These are phyloP conservation scores for Oryctes rhinoceros DNA, from an alignment of 1,140 invertebrate species.

Conservation along the genomic window DNA sequence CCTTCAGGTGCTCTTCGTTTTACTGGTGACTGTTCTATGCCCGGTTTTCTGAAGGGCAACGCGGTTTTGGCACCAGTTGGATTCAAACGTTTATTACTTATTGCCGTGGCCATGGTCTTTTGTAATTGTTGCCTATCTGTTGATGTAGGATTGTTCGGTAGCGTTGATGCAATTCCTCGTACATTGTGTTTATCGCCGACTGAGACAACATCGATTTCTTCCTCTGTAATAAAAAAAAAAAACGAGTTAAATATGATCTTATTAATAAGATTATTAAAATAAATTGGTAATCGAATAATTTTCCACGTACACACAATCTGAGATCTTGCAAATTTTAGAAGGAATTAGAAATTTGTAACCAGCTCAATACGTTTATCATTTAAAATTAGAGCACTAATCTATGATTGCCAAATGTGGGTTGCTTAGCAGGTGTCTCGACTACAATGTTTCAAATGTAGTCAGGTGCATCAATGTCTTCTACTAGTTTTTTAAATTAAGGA, in stretches of 20 bases:
- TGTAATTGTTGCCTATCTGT: constrained; percentile 71
- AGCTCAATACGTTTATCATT: no score
- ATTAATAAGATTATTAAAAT: no score
- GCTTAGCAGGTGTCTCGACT: no score
- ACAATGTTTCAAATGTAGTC: no score
- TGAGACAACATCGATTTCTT: constrained; percentile 85
- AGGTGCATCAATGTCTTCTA: no score
- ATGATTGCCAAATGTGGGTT: no score
- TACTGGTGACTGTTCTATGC: constrained; percentile 26
- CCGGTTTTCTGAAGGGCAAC: constrained; percentile 47
- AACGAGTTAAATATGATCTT: background rate
- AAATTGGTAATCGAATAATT: no score
- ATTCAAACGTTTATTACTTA: constrained; percentile 51
- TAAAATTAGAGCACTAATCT: no score
- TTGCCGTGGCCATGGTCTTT: constrained; percentile 65
- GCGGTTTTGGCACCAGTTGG: constrained; percentile 53
- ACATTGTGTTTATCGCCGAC: constrained; percentile 66
- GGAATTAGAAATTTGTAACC: no score
- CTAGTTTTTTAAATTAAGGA: no score
- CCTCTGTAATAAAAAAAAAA: constrained; percentile 68
- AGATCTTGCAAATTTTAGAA: no score
- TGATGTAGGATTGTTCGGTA: constrained; percentile 71
- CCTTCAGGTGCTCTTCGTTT: constrained; percentile 25
- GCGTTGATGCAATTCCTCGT: constrained; percentile 58
- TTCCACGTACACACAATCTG: no score